Conservation (phyloP, 2,113 vertebrate species). For the Bufo bufo region DNA sequence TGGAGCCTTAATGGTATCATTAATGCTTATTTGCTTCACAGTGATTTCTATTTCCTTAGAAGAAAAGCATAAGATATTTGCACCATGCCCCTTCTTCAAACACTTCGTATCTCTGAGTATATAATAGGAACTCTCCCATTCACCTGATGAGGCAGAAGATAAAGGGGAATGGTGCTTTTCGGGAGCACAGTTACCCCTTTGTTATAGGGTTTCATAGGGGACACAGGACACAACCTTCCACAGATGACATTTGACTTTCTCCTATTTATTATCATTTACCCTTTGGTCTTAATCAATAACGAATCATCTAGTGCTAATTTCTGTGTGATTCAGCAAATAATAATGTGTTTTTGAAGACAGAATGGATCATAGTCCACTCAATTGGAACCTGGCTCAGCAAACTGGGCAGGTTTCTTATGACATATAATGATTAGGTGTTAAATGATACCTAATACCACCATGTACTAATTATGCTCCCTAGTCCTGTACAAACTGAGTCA, state of each 20-base stretch:
- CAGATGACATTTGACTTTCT: not conserved
- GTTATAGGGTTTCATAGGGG: not conserved
- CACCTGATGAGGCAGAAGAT: not conserved
- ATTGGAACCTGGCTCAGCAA: not conserved
- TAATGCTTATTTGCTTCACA: no score
- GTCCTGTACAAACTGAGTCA: not conserved
- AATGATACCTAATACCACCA: not conserved
- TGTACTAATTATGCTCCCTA: not conserved
- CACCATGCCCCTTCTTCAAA: not conserved
- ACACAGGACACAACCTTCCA: not conserved
- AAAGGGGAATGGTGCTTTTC: not conserved
- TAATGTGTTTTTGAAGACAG: not conserved
- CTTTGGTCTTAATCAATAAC: conserved; percentile 17
- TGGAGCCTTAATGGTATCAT: no score
- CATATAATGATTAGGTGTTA: not conserved
- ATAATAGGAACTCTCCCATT: not conserved
- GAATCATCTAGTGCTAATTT: not conserved
- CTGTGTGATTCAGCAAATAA: conserved; percentile 4
- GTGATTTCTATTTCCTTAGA: not conserved
- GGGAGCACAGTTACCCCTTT: not conserved
- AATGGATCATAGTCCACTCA: not conserved
- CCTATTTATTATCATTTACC: conserved; percentile 16
- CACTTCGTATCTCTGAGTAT: not conserved
- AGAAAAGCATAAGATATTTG: not conserved
- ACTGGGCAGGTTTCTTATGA: not conserved